Percentiles rank a stretch among this genome's conserved stretches.
phyloP scores from a whole-genome alignment of 2,113 vertebrate genomes.

The Bettongia penicillata region DNA sequence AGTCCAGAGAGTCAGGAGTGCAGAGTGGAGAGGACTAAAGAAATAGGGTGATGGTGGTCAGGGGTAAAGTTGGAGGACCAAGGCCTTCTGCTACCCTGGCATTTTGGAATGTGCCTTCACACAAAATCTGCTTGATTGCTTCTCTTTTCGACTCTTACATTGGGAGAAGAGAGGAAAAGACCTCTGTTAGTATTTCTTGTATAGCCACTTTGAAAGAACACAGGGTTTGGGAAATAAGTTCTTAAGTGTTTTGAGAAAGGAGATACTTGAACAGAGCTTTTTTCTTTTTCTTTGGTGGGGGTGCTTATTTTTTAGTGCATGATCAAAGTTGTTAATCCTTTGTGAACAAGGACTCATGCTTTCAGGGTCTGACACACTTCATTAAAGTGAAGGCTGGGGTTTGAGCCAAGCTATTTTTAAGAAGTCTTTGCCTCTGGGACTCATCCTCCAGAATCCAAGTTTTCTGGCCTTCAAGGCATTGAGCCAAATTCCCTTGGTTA shows the following conservation, averaged over 20 bases:
- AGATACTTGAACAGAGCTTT: neutral
- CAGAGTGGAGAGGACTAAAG: neutral
- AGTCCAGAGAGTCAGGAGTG: neutral
- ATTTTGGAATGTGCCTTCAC: neutral
- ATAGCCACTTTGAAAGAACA: neutral
- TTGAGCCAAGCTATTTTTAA: slow-evolving; percentile 55
- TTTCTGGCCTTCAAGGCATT: slow-evolving; percentile 64
- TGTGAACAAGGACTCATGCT: neutral
- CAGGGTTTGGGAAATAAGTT: neutral
- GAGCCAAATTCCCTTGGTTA: slow-evolving; percentile 49
- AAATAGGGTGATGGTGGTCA: neutral
- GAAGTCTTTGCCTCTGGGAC: slow-evolving; percentile 26
- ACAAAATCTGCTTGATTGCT: neutral
- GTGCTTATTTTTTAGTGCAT: neutral
- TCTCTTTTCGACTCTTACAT: neutral
- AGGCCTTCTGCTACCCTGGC: neutral
- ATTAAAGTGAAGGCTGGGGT: slow-evolving; percentile 54
- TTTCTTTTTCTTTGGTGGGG: neutral
- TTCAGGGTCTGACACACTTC: slow-evolving; percentile 41
- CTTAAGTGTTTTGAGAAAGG: neutral
- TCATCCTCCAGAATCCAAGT: slow-evolving; percentile 59
- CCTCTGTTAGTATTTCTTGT: neutral
- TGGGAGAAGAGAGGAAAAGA: neutral
- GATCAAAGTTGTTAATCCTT: neutral
- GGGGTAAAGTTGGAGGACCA: neutral